Evolutionary conservation across 2,113 vertebrate genomes (phyloP), one percentile per base, ranked within the genome.

Genomic region (Cynocephalus volans): DNA sequence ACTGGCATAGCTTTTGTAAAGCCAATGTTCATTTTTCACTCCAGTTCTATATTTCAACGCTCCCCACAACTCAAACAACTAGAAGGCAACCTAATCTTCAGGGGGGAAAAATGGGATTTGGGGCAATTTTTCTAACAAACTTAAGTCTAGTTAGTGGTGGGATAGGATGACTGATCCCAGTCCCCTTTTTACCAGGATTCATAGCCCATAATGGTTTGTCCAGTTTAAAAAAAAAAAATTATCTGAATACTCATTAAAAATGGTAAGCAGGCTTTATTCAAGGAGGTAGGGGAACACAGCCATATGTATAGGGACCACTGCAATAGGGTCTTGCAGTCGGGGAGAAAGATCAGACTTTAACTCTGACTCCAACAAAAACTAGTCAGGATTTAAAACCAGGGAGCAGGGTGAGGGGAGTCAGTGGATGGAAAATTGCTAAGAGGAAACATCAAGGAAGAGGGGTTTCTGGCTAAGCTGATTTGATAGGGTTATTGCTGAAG

Each of bases 241-340:
- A 60, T 41, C 13, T 18, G 54, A 60, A 88, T 45, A 24, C 56
- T 62, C 19, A 7, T 41, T 15, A 41, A 11, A 70, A 41, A 41
- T 7, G 33, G 26, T 12, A 33, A 11, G 52, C 17, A 52, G 18
- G 64, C 0, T 8, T 5, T 36, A 10, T 52, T 31, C 26, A 65
- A 85, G 26, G 28, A 31, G 36, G 21, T 3, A 15, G 41, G 41
- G 41, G 41, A 41, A 4, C 24, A 1, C 0, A 6, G 65, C 6
- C 10, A 1, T 62, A 31, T 21, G 31, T 26, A 45, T 3, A 17
- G n/a, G 23, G 48, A 64, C 48, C 89, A 28, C n/a, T 48, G 23
- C 17, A 13, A 7, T 26, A 33, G 50, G n/a, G 6, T 50, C 50
- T 41, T 31, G 54, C 50, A 11, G 1, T 0, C 0, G 9, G 14